Evolutionary conservation across 2,888 invertebrate genomes (phyloP).

Genomic region (Hemaris fuciformis): DNA sequence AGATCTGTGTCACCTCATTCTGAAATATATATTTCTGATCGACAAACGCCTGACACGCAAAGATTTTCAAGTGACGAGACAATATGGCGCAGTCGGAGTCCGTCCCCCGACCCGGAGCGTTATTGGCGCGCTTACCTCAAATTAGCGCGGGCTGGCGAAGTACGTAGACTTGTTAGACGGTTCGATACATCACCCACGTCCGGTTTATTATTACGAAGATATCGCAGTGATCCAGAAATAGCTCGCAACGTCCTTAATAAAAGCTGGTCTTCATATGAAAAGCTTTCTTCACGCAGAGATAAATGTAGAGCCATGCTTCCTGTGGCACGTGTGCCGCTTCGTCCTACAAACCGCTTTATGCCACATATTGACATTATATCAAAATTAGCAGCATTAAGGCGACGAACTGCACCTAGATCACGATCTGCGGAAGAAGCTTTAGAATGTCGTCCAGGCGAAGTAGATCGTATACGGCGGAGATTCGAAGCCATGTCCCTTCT

Average conservation of each 20-base stretch:
- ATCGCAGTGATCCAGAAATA: slow-evolving; percentile 90
- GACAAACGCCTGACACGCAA: slow-evolving; percentile 77
- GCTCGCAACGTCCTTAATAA: slow-evolving; percentile 80
- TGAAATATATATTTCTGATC: slow-evolving; percentile 70
- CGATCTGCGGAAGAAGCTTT: slow-evolving; percentile 74
- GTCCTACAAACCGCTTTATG: slow-evolving; percentile 88
- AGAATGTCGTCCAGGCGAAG: slow-evolving; percentile 84
- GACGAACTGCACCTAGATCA: slow-evolving; percentile 69
- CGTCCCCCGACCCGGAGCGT: slow-evolving; percentile 87
- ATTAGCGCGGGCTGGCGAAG: slow-evolving; percentile 88
- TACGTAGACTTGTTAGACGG: slow-evolving; percentile 87
- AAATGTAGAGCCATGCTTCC: slow-evolving; percentile 79
- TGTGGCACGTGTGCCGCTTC: slow-evolving; percentile 83
- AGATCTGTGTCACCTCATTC: slow-evolving; percentile 80
- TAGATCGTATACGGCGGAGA: slow-evolving; percentile 86
- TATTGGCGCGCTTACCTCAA: slow-evolving; percentile 86
- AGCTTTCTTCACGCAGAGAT: slow-evolving; percentile 47
- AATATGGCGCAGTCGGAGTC: slow-evolving; percentile 85
- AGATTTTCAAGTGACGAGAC: slow-evolving; percentile 84
- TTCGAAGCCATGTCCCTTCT: slow-evolving; percentile 87
- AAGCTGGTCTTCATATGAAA: slow-evolving; percentile 73
- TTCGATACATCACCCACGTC: slow-evolving; percentile 86
- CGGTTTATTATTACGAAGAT: slow-evolving; percentile 80
- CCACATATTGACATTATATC: slow-evolving; percentile 95
- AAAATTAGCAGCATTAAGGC: slow-evolving; percentile 87